Evolutionary conservation across 2,797 vertebrate species (phyloP).

Genomic region (Cephalopachus bancanus): DNA sequence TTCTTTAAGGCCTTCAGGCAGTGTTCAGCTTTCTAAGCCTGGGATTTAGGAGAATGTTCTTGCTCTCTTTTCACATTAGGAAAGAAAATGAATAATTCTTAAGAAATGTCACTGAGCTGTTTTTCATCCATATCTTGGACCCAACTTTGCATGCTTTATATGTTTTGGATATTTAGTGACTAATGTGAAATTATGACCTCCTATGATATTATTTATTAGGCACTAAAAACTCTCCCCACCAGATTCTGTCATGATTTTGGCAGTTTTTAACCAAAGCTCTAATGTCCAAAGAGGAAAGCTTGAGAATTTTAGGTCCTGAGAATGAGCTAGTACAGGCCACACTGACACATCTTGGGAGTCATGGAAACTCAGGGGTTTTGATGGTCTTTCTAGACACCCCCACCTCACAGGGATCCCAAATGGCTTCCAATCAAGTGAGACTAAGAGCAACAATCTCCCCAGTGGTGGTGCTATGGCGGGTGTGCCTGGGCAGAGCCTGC

Average conservation of each 20-base stretch:
- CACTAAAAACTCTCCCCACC: constrained; percentile 70
- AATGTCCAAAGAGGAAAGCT: constrained; percentile 31
- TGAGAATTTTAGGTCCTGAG: neutral
- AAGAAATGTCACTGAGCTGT: constrained; percentile 67
- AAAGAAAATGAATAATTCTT: constrained; percentile 73
- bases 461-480: neutral
- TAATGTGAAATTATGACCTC: constrained; percentile 68
- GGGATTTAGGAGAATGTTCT: constrained; percentile 53
- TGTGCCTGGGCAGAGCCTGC: neutral
- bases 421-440: neutral
- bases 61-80: constrained; percentile 33
- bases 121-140: constrained; percentile 66
- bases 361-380: neutral
- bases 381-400: neutral
- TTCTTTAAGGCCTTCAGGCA: constrained; percentile 61
- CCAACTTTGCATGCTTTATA: constrained; percentile 63
- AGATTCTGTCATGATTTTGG: constrained; percentile 67
- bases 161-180: constrained; percentile 61
- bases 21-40: constrained; percentile 32
- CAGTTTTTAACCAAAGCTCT: constrained; percentile 64
- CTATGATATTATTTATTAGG: constrained; percentile 65
- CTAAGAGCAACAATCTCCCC: neutral
- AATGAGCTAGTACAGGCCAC: neutral
- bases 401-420: neutral
- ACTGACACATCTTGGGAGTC: neutral